Evolutionary conservation across 1,140 invertebrate genomes (phyloP).

Genomic region (Hyposmocoma kahamanoa): DNA sequence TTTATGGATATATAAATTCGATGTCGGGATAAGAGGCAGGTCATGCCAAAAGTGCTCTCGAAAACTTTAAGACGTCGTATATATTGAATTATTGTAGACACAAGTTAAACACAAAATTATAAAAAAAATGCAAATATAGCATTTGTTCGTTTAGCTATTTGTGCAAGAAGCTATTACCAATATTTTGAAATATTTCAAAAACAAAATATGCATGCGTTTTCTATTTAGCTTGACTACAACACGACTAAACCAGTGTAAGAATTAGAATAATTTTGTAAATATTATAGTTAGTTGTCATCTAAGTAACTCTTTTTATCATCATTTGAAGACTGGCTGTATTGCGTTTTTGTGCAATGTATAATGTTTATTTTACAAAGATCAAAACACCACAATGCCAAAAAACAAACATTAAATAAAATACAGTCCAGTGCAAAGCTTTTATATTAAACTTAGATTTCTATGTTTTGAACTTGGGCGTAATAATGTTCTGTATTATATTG

Average conservation of each 20-base stretch:
- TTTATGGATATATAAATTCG: too few relatives aligned
- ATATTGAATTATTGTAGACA: not conserved
- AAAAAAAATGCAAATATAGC: not conserved
- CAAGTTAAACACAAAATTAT: not conserved
- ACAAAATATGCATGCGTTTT: not conserved
- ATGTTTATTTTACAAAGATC: constrained; percentile 5
- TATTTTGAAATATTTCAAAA: not conserved
- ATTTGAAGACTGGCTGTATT: constrained; percentile 13
- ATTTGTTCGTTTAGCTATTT: not conserved
- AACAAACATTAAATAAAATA: not conserved
- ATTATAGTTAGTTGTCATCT: constrained; percentile 7
- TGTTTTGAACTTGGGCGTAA: not conserved
- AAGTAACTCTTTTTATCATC: constrained; percentile 10
- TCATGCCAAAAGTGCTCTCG: too few relatives aligned
- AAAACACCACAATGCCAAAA: not conserved
- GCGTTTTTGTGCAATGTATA: constrained; percentile 11
- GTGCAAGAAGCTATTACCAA: not conserved
- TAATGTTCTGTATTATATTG: not conserved
- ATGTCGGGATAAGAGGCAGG: too few relatives aligned
- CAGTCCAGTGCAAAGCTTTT: not conserved
- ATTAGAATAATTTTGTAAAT: constrained; percentile 17
- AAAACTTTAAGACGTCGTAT: too few relatives aligned
- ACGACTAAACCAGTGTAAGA: constrained; percentile 10
- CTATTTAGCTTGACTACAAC: not conserved
- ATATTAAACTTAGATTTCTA: not conserved